Evolutionary conservation across 2,797 vertebrate species (phyloP).

Genomic region (Coendou prehensilis): DNA sequence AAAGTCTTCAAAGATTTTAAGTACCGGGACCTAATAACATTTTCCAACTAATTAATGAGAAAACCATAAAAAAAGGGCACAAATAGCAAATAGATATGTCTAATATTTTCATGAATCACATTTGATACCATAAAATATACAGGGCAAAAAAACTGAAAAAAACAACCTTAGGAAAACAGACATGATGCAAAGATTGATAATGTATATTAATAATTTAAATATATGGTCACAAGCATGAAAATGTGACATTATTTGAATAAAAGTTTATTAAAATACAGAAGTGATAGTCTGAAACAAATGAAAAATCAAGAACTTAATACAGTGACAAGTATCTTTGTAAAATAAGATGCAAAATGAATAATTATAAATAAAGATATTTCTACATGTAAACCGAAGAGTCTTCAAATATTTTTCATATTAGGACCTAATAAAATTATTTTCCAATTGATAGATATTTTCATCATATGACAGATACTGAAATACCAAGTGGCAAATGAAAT

Average conservation of each 20-base stretch:
- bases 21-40: neutral
- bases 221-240: neutral
- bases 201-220: neutral
- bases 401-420: neutral
- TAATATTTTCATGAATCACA: neutral
- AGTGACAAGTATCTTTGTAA: neutral
- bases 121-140: neutral
- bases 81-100: neutral
- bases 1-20: neutral
- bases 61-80: neutral
- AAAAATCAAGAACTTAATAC: neutral
- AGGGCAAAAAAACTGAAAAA: neutral
- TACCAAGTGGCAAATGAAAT: neutral
- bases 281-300: neutral
- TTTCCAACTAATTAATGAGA: conserved; percentile 10
- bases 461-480: conserved; percentile 10
- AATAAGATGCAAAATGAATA: conserved; percentile 51
- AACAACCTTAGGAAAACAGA: neutral
- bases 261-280: neutral
- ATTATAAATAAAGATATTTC: conserved; percentile 46
- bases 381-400: conserved; percentile 1
- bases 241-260: neutral
- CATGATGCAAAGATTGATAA: neutral
- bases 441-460: neutral
- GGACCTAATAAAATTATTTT: conserved; percentile 57